These are phyloP conservation scores for Vulpes vulpes DNA, from an alignment of 2,113 vertebrate genomes.

Conservation along the genomic window DNA sequence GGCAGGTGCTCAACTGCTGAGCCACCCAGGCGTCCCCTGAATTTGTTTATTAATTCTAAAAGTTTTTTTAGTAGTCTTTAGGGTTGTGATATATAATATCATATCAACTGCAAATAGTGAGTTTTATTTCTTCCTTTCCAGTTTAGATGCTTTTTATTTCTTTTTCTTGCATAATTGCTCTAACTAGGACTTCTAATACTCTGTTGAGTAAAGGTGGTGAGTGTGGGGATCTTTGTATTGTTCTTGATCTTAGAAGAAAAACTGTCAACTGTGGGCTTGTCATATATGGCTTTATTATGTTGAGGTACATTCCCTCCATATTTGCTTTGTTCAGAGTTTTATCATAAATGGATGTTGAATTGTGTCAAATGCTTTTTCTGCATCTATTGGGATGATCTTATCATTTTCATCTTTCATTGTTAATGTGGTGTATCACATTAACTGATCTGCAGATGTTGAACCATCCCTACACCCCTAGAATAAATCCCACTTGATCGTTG, in stretches of 20 bases:
- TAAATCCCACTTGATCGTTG: not conserved
- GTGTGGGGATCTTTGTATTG: not conserved
- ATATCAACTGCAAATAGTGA: not conserved
- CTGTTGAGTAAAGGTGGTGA: not conserved
- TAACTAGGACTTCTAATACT: not conserved
- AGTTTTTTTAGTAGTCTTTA: not conserved
- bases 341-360: not conserved
- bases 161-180: not conserved
- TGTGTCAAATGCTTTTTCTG: not conserved
- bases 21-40: too few species aligned
- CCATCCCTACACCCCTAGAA: not conserved
- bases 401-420: not conserved
- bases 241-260: slow-evolving; percentile 8
- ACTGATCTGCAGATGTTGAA: not conserved
- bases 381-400: not conserved
- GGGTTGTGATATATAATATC: not conserved
- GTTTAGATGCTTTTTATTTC: not conserved
- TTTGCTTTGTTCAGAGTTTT: not conserved
- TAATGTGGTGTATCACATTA: not conserved
- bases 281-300: not conserved
- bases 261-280: not conserved
- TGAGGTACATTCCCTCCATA: not conserved
- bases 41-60: not conserved
- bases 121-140: not conserved
- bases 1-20: too few species aligned